phyloP scores from a whole-genome alignment of 2,888 invertebrate species.

The Trachelus tabidus region DNA sequence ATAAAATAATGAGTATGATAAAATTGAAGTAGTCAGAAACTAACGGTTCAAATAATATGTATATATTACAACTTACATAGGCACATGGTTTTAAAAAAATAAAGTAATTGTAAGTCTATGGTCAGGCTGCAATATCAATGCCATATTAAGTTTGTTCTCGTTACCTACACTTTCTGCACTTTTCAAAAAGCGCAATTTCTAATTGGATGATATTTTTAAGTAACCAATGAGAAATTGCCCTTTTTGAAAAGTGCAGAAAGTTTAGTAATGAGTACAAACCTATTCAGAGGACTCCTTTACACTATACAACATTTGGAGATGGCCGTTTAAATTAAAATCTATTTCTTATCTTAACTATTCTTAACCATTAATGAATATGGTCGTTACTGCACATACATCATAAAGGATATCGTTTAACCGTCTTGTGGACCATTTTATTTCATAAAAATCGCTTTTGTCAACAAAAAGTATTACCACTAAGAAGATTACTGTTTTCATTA shows the following conservation, averaged over 20 bases:
- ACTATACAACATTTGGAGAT: background rate
- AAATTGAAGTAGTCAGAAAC: background rate
- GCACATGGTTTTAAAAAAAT: constrained; percentile 25
- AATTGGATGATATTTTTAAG: too few species aligned
- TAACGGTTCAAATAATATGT: constrained; percentile 21
- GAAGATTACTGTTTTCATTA: background rate
- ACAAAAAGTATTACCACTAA: background rate
- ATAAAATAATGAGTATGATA: background rate
- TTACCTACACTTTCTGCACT: too few species aligned
- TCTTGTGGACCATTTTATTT: background rate
- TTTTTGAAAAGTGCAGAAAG: too few species aligned
- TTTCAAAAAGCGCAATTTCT: too few species aligned
- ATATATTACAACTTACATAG: constrained; percentile 19
- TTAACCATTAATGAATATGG: background rate
- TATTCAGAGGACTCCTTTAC: too few species aligned
- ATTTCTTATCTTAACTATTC: background rate
- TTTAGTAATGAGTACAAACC: too few species aligned
- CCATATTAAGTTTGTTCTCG: too few species aligned
- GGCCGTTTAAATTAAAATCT: background rate
- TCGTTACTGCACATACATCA: background rate
- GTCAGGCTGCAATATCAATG: too few species aligned
- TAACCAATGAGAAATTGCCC: too few species aligned
- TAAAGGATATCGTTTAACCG: background rate
- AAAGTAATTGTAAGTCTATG: constrained; percentile 13
- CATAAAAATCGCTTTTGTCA: background rate